Base-by-base conservation (phyloP, 2,797 vertebrate species). In the Lates japonicus region DNA sequence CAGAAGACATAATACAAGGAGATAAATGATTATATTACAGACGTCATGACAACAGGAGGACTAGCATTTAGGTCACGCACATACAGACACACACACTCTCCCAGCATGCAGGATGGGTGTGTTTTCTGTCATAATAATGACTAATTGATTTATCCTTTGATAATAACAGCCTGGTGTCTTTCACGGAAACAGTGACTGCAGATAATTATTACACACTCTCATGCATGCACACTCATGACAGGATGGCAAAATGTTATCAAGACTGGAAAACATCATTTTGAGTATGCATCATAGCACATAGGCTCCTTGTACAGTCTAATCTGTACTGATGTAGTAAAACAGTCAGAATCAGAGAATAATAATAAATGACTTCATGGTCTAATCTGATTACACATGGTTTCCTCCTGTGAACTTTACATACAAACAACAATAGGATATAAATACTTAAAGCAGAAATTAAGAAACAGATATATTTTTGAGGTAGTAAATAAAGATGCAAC, bases 111-210 rank as follows among this genome's bases (percentile, higher is more conserved):
- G 74, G 69, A 80, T 81, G 82, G 68, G 64, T 70, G 73, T 87
- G 79, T 78, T 70, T 80, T 68, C 68, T 17, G 8, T 52, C 22
- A 74, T 87, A 77, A 88, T 87, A 29, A 79, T 42, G 62, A 70
- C 35, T 83, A 82, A 88, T 65, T 73, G 44, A 77, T 76, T 87
- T 86, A 84, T 83, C 77, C 60, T 76, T 25, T 52, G 58, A 78
- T 55, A 71, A 70, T 73, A 42, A 46, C 44, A 65, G 63, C 37
- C 61, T 74, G 49, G 8, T 39, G 66, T 58, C 52, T 75, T 57
- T 49, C 13, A 68, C 64, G 66, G 51, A 82, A 67, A 42, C 19
- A 35, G 63, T 17, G 33, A 52, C 44, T 54, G 46, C 41, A 74
- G 55, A 84, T 82, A 54, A 84, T 76, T 44, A 76, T 67, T 37